Evolutionary conservation across 2,113 vertebrate species (phyloP).

Genomic region (Crotalus horridus): DNA sequence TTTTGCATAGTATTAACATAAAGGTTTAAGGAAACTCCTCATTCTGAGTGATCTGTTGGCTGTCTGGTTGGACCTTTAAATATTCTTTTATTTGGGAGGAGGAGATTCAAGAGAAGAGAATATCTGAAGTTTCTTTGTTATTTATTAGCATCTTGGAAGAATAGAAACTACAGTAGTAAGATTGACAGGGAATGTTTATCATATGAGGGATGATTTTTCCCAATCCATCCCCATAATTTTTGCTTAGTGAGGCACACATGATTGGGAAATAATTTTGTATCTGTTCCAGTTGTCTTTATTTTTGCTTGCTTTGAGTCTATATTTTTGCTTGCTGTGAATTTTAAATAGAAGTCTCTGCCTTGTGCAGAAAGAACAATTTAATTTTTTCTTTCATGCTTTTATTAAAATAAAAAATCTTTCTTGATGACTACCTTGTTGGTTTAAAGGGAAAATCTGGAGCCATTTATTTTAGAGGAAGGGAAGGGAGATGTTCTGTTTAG

Average conservation of each 20-base stretch:
- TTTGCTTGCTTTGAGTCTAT: background rate
- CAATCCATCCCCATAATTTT: background rate
- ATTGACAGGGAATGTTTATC: background rate
- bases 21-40: background rate
- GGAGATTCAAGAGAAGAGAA: background rate
- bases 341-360: background rate
- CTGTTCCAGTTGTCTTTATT: background rate
- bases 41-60: background rate
- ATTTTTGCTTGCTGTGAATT: background rate
- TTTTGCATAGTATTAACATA: background rate
- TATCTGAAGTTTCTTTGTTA: background rate
- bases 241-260: background rate
- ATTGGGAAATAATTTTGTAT: background rate
- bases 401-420: background rate
- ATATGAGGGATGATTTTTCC: background rate
- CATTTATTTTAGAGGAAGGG: background rate
- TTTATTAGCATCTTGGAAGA: background rate
- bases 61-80: background rate
- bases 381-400: background rate
- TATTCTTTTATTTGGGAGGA: background rate
- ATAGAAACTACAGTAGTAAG: background rate
- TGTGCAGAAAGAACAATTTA: background rate
- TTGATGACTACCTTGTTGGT: background rate
- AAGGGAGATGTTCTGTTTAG: background rate
- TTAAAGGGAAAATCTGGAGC: background rate